These are phyloP conservation scores for Nanger granti DNA, from an alignment of 2,113 vertebrate species.

Conservation along the genomic window DNA sequence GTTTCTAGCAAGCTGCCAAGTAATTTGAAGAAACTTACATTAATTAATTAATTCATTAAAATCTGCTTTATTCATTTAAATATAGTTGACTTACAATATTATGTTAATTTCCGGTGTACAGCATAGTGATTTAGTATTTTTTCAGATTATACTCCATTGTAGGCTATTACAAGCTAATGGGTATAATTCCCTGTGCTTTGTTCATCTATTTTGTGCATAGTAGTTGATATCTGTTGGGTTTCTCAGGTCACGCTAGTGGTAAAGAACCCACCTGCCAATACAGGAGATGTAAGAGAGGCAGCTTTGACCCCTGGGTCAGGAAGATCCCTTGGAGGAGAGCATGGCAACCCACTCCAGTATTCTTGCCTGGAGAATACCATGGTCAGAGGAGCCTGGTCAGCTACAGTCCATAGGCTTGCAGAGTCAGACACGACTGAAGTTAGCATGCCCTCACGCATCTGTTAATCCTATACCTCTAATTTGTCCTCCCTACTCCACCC, in stretches of 20 bases:
- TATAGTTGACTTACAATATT: neutral
- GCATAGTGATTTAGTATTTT: neutral
- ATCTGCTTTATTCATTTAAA: neutral
- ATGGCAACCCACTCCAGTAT: neutral
- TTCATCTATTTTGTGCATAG: neutral
- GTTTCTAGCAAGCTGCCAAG: neutral
- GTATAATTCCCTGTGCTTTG: neutral
- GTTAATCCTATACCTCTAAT: too few relatives aligned
- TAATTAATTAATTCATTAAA: neutral
- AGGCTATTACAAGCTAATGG: neutral
- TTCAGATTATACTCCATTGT: neutral
- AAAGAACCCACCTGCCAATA: neutral
- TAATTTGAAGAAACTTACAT: neutral
- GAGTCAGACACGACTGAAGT: neutral
- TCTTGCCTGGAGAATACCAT: neutral
- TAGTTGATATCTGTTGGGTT: neutral
- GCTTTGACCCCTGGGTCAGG: neutral
- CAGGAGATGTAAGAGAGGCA: neutral
- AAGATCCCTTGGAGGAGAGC: neutral
- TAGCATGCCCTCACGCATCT: neutral
- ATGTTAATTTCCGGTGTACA: neutral
- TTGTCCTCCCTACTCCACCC: neutral
- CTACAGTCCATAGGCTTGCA: neutral
- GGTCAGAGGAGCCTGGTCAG: neutral
- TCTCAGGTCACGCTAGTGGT: neutral